These are phyloP conservation scores for Cnemophilus loriae DNA, from an alignment of 2,113 vertebrate species.

Conservation along the genomic window DNA sequence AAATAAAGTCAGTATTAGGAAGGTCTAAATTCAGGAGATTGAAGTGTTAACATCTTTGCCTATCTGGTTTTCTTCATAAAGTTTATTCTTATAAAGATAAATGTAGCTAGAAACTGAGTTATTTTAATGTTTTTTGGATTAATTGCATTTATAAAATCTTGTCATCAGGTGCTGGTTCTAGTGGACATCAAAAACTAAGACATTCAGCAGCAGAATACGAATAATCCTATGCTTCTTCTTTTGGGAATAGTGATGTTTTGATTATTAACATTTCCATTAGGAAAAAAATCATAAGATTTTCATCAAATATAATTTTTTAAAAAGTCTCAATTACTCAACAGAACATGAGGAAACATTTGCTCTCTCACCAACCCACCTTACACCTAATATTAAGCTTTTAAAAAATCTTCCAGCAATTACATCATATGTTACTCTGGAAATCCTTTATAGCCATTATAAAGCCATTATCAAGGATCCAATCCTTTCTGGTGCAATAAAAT, in stretches of 20 bases:
- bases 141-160: background rate
- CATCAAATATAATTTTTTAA: background rate
- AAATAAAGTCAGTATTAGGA: slow-evolving; percentile 28
- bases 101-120: background rate
- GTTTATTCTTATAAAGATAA: slow-evolving; percentile 13
- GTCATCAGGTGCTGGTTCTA: background rate
- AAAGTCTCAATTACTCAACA: background rate
- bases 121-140: background rate
- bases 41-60: slow-evolving; percentile 21
- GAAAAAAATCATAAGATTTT: background rate
- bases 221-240: background rate
- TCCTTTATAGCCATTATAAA: background rate
- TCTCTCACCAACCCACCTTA: background rate
- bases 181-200: background rate
- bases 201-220: background rate
- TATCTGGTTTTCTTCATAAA: background rate
- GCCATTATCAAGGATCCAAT: background rate
- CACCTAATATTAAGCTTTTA: background rate
- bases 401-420: background rate
- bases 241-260: background rate
- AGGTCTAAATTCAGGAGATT: slow-evolving; percentile 10
- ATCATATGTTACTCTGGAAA: background rate
- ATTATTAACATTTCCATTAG: background rate
- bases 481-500: background rate
- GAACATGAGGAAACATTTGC: background rate